phyloP scores from a whole-genome alignment of 2,797 vertebrate genomes.

The Heterohyrax brucei region DNA sequence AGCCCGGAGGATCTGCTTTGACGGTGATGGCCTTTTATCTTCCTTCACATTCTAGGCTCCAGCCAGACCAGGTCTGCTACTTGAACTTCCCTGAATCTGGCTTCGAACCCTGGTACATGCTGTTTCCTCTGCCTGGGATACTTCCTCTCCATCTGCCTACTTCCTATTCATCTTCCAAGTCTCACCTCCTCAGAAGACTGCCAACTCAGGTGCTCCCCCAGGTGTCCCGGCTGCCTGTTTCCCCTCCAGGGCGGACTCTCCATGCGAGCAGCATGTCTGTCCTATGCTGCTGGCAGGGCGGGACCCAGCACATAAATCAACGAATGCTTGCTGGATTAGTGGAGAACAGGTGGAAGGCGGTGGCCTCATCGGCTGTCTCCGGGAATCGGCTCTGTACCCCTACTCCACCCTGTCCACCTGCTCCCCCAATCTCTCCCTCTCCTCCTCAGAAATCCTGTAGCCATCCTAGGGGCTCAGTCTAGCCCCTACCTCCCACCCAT shows the following conservation, averaged over 20 bases:
- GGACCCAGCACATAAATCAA: not conserved
- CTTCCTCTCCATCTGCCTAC: not conserved
- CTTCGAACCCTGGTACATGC: not conserved
- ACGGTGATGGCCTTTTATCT: rapidly evolving
- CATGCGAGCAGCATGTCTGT: not conserved
- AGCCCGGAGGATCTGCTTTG: not conserved
- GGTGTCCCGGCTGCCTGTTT: not conserved
- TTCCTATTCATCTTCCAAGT: not conserved
- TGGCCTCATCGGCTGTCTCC: not conserved
- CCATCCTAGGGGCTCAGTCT: not conserved
- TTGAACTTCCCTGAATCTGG: not conserved
- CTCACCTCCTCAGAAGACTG: not conserved
- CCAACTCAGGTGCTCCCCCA: not conserved
- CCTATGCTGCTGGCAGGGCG: rapidly evolving
- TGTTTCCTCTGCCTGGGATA: not conserved
- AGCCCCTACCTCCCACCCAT: not conserved
- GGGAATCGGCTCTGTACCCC: rapidly evolving
- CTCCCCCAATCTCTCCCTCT: not conserved
- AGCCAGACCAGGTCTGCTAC: not conserved
- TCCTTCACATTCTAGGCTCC: not conserved
- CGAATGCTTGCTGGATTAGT: not conserved
- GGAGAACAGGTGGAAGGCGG: rapidly evolving
- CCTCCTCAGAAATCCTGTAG: rapidly evolving
- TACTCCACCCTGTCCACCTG: not conserved
- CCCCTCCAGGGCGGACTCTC: not conserved